Percentiles rank a stretch among this genome's conserved stretches.
Conservation (phyloP, 2,888 invertebrate genomes). For the Lepidochitona cinerea region DNA sequence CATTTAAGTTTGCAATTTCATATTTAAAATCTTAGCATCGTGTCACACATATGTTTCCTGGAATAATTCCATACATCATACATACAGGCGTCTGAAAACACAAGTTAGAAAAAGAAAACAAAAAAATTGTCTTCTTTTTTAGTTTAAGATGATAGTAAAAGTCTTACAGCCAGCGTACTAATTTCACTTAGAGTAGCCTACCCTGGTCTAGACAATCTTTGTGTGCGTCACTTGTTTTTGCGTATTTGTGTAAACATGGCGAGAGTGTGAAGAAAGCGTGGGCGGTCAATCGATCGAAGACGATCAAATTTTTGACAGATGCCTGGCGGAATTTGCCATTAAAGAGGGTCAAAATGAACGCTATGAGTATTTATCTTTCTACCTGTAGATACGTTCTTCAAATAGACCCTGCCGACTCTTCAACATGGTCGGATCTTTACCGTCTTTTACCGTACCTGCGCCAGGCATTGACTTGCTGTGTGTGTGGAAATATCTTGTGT, state of each 20-base stretch:
- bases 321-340: background rate
- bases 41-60: too few relatives aligned
- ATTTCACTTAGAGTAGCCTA: too few relatives aligned
- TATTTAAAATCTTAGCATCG: too few relatives aligned
- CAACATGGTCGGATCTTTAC: conserved; percentile 85
- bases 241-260: conserved; percentile 6
- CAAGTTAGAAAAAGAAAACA: too few relatives aligned
- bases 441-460: conserved; percentile 87
- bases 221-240: background rate
- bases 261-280: background rate
- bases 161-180: too few relatives aligned
- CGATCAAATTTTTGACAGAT: background rate
- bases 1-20: too few relatives aligned
- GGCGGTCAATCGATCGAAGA: background rate
- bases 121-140: too few relatives aligned
- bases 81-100: too few relatives aligned
- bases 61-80: too few relatives aligned
- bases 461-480: conserved; percentile 89
- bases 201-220: too few relatives aligned
- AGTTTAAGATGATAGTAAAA: too few relatives aligned
- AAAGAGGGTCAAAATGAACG: conserved; percentile 77
- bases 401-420: conserved; percentile 78
- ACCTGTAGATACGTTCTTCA: conserved; percentile 85
- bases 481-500: conserved; percentile 86
- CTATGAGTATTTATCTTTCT: conserved; percentile 85